Evolutionary conservation across 2,113 vertebrate species (phyloP).

Genomic region (Amazona guildingii): DNA sequence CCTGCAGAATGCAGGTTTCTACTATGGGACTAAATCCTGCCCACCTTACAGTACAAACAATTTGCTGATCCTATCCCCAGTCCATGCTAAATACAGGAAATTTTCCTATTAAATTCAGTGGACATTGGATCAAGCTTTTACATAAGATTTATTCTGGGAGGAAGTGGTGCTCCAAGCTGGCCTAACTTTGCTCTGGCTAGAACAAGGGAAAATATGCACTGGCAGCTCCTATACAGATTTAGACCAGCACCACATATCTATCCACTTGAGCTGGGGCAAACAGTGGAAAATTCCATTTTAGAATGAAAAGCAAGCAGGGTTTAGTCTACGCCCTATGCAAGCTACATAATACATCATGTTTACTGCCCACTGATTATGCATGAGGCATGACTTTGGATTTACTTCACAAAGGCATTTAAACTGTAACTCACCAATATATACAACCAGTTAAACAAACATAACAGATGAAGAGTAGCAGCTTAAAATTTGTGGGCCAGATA

Average conservation of each 20-base stretch:
- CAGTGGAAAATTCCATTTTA: neutral
- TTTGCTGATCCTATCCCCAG: neutral
- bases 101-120: neutral
- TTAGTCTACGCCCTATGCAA: neutral
- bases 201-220: neutral
- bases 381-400: slow-evolving; percentile 16
- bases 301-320: slow-evolving; percentile 12
- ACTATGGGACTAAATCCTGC: neutral
- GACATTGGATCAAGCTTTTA: neutral
- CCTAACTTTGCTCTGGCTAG: neutral
- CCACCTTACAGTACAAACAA: neutral
- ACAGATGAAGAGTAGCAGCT: neutral
- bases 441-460: neutral
- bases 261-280: neutral
- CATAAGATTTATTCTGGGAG: neutral
- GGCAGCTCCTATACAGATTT: neutral
- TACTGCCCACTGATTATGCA: neutral
- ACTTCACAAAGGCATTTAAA: slow-evolving; percentile 31
- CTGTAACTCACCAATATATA: slow-evolving; percentile 4
- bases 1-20: neutral
- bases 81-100: neutral
- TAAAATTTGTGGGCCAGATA: neutral
- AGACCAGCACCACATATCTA: neutral
- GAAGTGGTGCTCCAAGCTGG: neutral
- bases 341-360: neutral